phyloP scores from a whole-genome alignment of 2,797 vertebrate species.

The Choloepus didactylus region DNA sequence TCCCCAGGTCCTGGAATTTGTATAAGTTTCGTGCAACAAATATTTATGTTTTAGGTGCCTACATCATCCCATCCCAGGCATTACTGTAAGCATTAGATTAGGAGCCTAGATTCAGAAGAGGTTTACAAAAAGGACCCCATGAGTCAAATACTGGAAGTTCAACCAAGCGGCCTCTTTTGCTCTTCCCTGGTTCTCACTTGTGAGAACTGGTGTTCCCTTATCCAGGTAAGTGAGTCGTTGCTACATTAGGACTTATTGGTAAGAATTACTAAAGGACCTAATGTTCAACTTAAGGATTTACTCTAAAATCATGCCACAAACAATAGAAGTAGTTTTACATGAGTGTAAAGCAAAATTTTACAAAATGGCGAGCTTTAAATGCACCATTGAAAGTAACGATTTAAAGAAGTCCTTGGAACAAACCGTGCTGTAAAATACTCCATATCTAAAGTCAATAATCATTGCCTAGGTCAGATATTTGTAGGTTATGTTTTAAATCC shows the following conservation, averaged over 20 bases:
- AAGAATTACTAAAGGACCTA: background rate
- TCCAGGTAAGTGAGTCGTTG: background rate
- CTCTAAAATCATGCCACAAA: background rate
- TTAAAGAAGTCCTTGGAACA: background rate
- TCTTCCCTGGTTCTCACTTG: background rate
- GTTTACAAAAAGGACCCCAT: background rate
- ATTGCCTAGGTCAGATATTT: background rate
- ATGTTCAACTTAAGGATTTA: background rate
- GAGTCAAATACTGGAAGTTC: background rate
- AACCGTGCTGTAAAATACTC: background rate
- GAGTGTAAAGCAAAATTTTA: background rate
- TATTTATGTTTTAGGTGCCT: background rate
- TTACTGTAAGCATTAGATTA: background rate
- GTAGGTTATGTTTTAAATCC: background rate
- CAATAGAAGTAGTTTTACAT: background rate
- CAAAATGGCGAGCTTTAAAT: conserved; percentile 11
- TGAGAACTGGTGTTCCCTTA: background rate
- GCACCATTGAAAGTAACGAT: background rate
- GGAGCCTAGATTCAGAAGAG: background rate
- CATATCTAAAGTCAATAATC: background rate
- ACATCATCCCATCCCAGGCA: background rate
- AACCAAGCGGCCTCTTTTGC: background rate
- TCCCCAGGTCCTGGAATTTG: background rate
- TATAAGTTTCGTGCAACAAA: background rate
- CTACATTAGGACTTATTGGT: conserved; percentile 4